phyloP scores from a whole-genome alignment of 1,140 invertebrate genomes.

The Danaus melanippus region DNA sequence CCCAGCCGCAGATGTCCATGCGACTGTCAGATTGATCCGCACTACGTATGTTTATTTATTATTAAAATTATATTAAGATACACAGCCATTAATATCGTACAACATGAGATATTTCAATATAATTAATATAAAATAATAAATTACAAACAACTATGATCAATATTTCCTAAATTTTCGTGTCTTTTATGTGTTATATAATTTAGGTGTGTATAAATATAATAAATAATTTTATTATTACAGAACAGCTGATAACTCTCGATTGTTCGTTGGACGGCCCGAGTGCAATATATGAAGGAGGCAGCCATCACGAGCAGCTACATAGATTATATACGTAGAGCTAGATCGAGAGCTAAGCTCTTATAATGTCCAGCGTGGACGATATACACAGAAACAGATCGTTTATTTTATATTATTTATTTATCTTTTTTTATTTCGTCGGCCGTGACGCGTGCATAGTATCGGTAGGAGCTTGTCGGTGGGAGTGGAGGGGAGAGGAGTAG shows the following conservation, averaged over 20 bases:
- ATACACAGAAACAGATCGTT: conserved; percentile 39
- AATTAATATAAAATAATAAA: not conserved
- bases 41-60: conserved; percentile 4
- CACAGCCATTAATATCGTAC: not conserved
- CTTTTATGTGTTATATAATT: conserved; percentile 9
- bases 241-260: conserved; percentile 43
- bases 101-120: not conserved
- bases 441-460: conserved; percentile 19
- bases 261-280: conserved; percentile 44
- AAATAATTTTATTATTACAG: conserved; percentile 4
- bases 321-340: conserved; percentile 17
- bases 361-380: conserved; percentile 40
- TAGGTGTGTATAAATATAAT: no score
- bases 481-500: conserved; percentile 9
- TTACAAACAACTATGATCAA: conserved; percentile 22
- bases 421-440: conserved; percentile 40
- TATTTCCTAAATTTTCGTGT: conserved; percentile 1
- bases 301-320: conserved; percentile 56
- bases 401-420: conserved; percentile 58
- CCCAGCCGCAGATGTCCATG: conserved; percentile 62
- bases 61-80: not conserved
- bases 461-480: no score
- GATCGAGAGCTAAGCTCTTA: conserved; percentile 15
- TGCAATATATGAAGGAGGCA: conserved; percentile 52
- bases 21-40: conserved; percentile 58